Evolutionary conservation across 2,888 invertebrate species (phyloP), one percentile per base, ranked within the genome.

Genomic region (Neuroscelio doddi): DNA sequence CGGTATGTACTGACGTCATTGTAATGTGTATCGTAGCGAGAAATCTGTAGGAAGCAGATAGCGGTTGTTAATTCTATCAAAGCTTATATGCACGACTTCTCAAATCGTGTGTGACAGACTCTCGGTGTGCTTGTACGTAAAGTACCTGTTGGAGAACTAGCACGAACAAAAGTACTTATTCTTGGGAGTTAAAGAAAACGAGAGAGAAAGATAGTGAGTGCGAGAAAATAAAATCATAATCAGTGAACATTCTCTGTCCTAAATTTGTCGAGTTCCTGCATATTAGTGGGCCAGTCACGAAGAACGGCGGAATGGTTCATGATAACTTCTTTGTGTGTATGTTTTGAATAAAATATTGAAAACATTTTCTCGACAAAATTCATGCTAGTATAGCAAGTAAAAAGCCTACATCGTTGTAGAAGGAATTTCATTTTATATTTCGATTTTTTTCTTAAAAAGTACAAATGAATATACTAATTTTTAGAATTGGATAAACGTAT

Each of bases 11-110:
- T 64, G 66, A 70, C 45, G 66, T 71, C 63, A 64, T 62, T 59
- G 45, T 67, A 66, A 64, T 64, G 63, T 67, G 69, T 68, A 70
- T 69, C 69, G 66, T 69, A 71, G 67, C 62, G 64, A 58, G 66
- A 67, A 69, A 64, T 69, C 52, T 57, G 58, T 66, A 66, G 66
- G 66, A 69, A 69, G 64, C 66, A 64, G 62, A 55, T 69, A 69
- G 64, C 63, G 51, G 57, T 64, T 64, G 50, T 62, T 62, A 68
- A 62, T 44, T 51, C 58, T 68, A 62, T 62, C 46, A 26, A 58
- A 49, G 57, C 57, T 47, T 9, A 36, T 51, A 51, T 12, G 46
- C 57, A 55, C 50, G 51, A 55, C 42, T 50, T 56, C 46, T 57
- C 39, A 29, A 61, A 49, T 52, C 50, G 42, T 57, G 57, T 49